These are phyloP conservation scores for Eublepharis macularius DNA, from an alignment of 2,113 vertebrate genomes.

Conservation along the genomic window DNA sequence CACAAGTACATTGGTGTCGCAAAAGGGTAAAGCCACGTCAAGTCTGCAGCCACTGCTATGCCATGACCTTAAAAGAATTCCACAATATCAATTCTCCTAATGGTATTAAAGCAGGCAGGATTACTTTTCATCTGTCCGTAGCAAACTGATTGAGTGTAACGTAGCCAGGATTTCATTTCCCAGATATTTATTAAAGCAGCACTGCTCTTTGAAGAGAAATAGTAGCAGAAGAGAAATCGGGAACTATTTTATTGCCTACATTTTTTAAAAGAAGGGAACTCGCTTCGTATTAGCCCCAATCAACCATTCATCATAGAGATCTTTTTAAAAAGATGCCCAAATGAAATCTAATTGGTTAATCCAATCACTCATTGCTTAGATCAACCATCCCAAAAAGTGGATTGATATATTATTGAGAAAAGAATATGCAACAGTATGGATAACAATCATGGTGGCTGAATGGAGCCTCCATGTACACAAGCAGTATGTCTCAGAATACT, in stretches of 20 bases:
- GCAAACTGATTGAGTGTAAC: conserved; percentile 65
- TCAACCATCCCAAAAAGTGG: conserved; percentile 43
- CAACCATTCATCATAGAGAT: conserved; percentile 55
- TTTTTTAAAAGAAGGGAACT: conserved; percentile 34
- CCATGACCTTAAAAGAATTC: conserved; percentile 34
- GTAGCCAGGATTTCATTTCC: conserved; percentile 68
- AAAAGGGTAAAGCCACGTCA: conserved; percentile 12
- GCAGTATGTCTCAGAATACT: neutral
- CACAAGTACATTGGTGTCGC: conserved; percentile 2
- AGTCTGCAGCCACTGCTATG: neutral
- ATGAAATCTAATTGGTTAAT: conserved; percentile 54
- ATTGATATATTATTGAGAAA: neutral
- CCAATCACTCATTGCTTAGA: conserved; percentile 32
- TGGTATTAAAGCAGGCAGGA: conserved; percentile 60
- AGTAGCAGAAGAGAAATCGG: conserved; percentile 62
- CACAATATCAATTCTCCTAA: conserved; percentile 47
- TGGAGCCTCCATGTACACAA: neutral
- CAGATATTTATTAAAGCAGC: conserved; percentile 67
- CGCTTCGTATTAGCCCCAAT: conserved; percentile 62
- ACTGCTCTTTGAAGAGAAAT: conserved; percentile 61
- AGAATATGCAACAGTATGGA: neutral
- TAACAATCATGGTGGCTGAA: neutral
- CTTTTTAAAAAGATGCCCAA: conserved; percentile 52
- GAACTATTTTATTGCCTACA: conserved; percentile 57
- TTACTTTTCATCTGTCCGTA: conserved; percentile 66